Evolutionary conservation across 35 echinoderm and acorn worm genomes (phyloP).

Genomic region (Strongylocentrotus purpuratus): DNA sequence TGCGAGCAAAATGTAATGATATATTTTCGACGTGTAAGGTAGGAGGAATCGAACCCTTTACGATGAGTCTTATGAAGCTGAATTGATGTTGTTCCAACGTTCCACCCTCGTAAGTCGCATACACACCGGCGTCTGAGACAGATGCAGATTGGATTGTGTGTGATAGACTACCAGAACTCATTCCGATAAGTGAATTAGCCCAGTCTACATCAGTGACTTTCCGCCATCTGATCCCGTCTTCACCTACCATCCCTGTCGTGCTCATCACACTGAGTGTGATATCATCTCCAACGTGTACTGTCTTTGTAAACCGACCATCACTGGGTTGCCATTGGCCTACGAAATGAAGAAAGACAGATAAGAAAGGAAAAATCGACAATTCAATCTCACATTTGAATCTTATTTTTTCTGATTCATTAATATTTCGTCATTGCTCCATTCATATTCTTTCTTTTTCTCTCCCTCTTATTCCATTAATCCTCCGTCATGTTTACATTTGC

Average conservation of each 20-base stretch:
- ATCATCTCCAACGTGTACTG: neutral
- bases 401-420: too few species aligned
- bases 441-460: too few species aligned
- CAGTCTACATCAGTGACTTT: neutral
- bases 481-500: too few species aligned
- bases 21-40: too few species aligned
- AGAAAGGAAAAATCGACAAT: neutral
- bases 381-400: too few species aligned
- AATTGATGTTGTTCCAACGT: neutral
- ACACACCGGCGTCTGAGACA: neutral
- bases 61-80: neutral
- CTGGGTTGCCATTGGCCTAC: neutral
- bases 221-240: neutral
- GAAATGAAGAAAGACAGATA: neutral
- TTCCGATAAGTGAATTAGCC: neutral
- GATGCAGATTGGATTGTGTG: neutral
- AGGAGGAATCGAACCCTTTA: neutral
- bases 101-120: neutral
- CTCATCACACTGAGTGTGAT: neutral
- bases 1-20: too few species aligned
- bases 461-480: too few species aligned
- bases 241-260: neutral
- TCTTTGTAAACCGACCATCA: constrained; percentile 16
- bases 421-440: too few species aligned
- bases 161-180: neutral